A percentile compares a stretch with the other conserved stretches of the same genome.
Conservation (phyloP, 1,140 invertebrate genomes). For the Calephelis virginiensis region DNA sequence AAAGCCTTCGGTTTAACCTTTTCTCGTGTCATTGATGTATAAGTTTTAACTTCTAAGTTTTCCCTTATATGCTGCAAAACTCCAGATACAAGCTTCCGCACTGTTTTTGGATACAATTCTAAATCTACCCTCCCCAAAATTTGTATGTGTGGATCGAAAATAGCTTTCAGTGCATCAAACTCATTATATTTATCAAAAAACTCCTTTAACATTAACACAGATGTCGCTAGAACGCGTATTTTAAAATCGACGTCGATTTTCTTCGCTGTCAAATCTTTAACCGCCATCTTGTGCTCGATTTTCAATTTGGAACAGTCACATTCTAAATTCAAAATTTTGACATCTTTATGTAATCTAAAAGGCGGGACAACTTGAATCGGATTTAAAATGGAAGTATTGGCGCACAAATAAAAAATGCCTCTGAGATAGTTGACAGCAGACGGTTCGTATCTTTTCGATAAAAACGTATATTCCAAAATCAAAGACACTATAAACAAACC, state of each 20-base stretch:
- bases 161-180: slow-evolving; percentile 71
- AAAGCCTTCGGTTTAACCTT: slow-evolving; percentile 88
- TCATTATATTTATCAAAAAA: slow-evolving; percentile 79
- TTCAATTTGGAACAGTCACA: slow-evolving; percentile 62
- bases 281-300: slow-evolving; percentile 50
- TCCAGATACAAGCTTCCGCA: slow-evolving; percentile 72
- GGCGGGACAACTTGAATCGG: slow-evolving; percentile 82
- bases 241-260: slow-evolving; percentile 82
- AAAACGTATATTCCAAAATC: slow-evolving; percentile 86
- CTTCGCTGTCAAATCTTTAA: slow-evolving; percentile 75
- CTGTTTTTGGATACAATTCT: slow-evolving; percentile 81
- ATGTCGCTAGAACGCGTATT: slow-evolving; percentile 77
- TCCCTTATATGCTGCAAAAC: slow-evolving; percentile 73
- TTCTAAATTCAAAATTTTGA: slow-evolving; percentile 79
- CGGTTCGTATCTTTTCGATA: slow-evolving; percentile 91
- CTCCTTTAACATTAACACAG: slow-evolving; percentile 79
- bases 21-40: slow-evolving; percentile 68
- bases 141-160: slow-evolving; percentile 69
- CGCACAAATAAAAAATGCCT: slow-evolving; percentile 83
- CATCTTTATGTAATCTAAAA: slow-evolving; percentile 79
- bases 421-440: slow-evolving; percentile 87
- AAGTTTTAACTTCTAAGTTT: slow-evolving; percentile 76
- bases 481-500: slow-evolving; percentile 89
- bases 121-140: slow-evolving; percentile 73
- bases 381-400: slow-evolving; percentile 79